A percentile compares a stretch with the other conserved stretches of the same genome.
Conservation (phyloP, 2,888 invertebrate genomes). For the Drosophila merina region DNA sequence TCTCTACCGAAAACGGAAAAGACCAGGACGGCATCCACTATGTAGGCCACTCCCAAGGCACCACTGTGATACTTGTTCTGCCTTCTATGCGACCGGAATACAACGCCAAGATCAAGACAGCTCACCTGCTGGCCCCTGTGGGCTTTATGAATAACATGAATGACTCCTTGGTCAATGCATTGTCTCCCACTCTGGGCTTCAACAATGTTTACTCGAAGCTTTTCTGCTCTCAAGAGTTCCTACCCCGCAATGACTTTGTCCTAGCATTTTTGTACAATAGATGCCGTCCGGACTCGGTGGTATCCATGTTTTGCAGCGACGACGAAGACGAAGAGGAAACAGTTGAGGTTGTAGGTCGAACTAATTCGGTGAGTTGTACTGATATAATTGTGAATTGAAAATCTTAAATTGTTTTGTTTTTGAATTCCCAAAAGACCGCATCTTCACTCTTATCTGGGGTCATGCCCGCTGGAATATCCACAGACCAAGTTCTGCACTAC, state of each 20-base stretch:
- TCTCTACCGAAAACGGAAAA: constrained; percentile 55
- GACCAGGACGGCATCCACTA: constrained; percentile 69
- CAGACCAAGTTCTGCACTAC: constrained; percentile 72
- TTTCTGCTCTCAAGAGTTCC: constrained; percentile 85
- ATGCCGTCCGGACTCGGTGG: constrained; percentile 81
- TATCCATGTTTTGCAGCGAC: constrained; percentile 75
- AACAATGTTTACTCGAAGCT: constrained; percentile 52
- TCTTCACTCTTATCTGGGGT: constrained; percentile 31
- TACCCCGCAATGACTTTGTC: constrained; percentile 85
- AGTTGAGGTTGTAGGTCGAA: constrained; percentile 25
- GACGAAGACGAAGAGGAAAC: constrained; percentile 73
- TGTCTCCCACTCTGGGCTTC: constrained; percentile 82
- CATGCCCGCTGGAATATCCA: constrained; percentile 68
- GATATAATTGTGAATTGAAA: not conserved
- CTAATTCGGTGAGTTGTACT: constrained; percentile 34
- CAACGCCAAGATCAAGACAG: constrained; percentile 71
- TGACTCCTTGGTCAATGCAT: constrained; percentile 80
- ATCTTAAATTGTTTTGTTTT: not conserved
- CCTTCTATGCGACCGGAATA: constrained; percentile 70
- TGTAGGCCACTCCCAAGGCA: constrained; percentile 79
- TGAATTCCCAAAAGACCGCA: not conserved
- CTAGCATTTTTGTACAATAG: constrained; percentile 83
- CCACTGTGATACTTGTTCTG: constrained; percentile 64
- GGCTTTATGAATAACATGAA: constrained; percentile 85
- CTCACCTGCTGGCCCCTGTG: constrained; percentile 75